Percentiles rank a stretch among this genome's conserved stretches.
Evolutionary conservation across 2,888 invertebrate species (phyloP).

Genomic region (Poecilus cupreus): DNA sequence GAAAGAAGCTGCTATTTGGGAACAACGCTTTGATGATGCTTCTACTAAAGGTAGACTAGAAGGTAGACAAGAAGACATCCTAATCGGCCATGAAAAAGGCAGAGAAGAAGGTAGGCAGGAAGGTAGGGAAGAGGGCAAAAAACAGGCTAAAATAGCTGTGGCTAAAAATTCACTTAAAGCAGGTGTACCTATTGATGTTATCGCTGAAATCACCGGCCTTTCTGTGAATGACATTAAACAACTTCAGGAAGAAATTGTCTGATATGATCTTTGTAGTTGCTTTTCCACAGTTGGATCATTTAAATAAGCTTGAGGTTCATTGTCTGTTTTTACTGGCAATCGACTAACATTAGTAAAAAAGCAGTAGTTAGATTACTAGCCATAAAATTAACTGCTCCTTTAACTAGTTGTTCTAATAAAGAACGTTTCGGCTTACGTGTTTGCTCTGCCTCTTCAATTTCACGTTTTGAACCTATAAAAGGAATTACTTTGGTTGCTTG

Average conservation of each 20-base stretch:
- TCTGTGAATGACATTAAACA: slow-evolving; percentile 59
- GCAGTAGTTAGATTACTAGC: no score
- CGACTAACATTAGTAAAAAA: no score
- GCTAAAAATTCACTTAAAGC: slow-evolving; percentile 61
- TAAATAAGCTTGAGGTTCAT: no score
- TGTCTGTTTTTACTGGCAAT: no score
- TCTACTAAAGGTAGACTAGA: slow-evolving; percentile 50
- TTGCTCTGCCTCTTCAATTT: no score
- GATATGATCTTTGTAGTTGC: no score
- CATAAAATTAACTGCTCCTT: no score
- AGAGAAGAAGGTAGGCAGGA: slow-evolving; percentile 54
- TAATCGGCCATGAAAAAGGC: slow-evolving; percentile 60
- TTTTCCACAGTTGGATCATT: no score
- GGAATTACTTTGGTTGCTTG: no score
- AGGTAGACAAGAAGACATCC: slow-evolving; percentile 61
- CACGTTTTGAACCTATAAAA: no score
- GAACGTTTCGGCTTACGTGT: no score
- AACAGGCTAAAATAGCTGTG: slow-evolving; percentile 55
- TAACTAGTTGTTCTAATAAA: no score
- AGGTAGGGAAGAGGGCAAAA: slow-evolving; percentile 58
- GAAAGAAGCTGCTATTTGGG: slow-evolving; percentile 63
- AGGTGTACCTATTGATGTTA: slow-evolving; percentile 58
- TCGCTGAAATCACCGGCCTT: slow-evolving; percentile 60
- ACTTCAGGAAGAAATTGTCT: slow-evolving; percentile 58
- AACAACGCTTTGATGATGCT: slow-evolving; percentile 63